Base-by-base conservation (phyloP, 2,888 invertebrate genomes). In the Helleia helle region DNA sequence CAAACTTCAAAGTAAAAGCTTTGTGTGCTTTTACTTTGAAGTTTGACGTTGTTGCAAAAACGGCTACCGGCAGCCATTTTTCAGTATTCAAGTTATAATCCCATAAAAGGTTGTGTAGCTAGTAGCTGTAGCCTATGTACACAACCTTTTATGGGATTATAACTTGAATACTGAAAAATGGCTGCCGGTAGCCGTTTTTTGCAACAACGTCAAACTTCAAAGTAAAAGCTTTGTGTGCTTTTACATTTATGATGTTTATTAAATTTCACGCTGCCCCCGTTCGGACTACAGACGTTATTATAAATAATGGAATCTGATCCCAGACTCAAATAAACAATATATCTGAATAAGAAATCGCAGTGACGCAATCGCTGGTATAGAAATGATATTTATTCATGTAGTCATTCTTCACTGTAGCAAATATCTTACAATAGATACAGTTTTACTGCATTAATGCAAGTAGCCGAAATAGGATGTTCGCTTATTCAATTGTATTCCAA, bases 71-170 rank as follows among this genome's bases (percentile, higher is more conserved):
- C 18, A 34, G 22, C 22, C 34, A 34, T 7, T 22, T 22, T 34
- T 7, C 34, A 9, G 34, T 22, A 22, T 34, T 34, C 34, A 17
- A 22, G 11, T 34, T 18, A 34, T 22, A 22, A 34, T 34, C 34
- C 34, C 17, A 18, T 34, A 34, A 34, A 34, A 18, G 31, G 31
- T 34, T 34, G 34, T 34, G 12, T 12, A n/a, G n/a, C n/a, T n/a
- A n/a, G n/a, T n/a, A n/a, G n/a, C n/a, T n/a, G n/a, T n/a, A n/a
- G n/a, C n/a, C n/a, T n/a, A n/a, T n/a, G n/a, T n/a, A 12, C 12
- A 34, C 34, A 34, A 34, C 31, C 31, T 18, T 34, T 34, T 34
- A 34, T 18, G 17, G 34, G 34, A 34, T 34, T 22, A 22, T 34
- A 18, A 34, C 11, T 22, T 17, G 34, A 34, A 34, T 22, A 22